Conservation (phyloP, 2,888 invertebrate species). For the Ischnura elegans region DNA sequence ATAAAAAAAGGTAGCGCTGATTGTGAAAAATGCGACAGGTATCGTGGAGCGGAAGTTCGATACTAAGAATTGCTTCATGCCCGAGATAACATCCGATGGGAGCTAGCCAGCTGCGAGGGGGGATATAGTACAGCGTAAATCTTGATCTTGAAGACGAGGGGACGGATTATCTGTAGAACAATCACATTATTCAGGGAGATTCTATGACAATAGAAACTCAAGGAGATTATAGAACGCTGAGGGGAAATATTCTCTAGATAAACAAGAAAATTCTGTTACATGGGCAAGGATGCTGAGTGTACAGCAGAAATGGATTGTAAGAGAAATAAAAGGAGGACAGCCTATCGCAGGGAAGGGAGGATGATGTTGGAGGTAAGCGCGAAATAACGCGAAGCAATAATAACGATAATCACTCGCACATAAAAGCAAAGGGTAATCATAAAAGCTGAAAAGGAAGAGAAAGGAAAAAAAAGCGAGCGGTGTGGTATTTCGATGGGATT, state of each 20-base stretch:
- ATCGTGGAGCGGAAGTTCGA: neutral
- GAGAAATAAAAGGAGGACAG: neutral
- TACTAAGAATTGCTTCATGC: neutral
- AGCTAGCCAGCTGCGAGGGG: neutral
- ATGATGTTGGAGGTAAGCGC: neutral
- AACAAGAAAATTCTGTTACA: neutral
- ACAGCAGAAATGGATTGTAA: neutral
- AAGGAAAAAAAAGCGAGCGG: slow-evolving; percentile 42
- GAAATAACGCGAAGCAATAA: slow-evolving; percentile 50
- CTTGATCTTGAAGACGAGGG: neutral
- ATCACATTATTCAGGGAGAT: neutral
- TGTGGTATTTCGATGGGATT: slow-evolving; percentile 33
- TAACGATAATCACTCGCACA: slow-evolving; percentile 58
- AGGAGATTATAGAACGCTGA: neutral
- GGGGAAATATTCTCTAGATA: neutral
- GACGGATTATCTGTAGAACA: neutral
- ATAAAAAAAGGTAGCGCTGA: neutral
- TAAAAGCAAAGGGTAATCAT: slow-evolving; percentile 52
- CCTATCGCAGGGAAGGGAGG: neutral
- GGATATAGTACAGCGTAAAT: neutral
- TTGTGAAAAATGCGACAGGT: neutral
- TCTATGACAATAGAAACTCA: neutral
- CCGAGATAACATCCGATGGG: neutral
- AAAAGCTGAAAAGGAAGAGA: slow-evolving; percentile 36
- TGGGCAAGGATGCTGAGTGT: neutral